A percentile compares a stretch with the other conserved stretches of the same genome.
Conservation (phyloP, 2,113 vertebrate species). For the Panthera leo region DNA sequence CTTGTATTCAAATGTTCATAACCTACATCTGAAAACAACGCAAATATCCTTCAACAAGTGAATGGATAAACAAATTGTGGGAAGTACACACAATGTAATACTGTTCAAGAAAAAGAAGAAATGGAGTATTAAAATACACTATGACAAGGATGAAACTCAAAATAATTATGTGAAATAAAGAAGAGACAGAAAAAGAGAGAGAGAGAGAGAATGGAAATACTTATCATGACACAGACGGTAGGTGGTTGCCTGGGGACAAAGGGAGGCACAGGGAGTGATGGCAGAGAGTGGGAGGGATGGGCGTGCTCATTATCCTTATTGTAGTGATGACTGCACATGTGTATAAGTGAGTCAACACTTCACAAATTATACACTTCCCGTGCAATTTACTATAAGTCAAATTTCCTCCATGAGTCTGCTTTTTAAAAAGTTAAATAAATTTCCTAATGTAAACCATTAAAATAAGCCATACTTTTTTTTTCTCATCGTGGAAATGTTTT, state of each 20-base stretch:
- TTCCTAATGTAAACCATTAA: constrained; percentile 31
- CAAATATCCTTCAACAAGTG: not conserved
- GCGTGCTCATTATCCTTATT: not conserved
- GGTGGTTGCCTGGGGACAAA: not conserved
- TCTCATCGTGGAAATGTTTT: constrained; percentile 39
- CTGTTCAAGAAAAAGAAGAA: not conserved
- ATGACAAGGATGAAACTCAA: not conserved
- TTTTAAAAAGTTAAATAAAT: constrained; percentile 1
- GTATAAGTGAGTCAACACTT: not conserved
- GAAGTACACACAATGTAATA: not conserved
- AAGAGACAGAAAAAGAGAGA: not conserved
- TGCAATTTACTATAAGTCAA: not conserved
- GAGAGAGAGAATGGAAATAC: not conserved
- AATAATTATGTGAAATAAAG: not conserved
- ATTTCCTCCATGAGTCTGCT: not conserved
- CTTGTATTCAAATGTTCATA: not conserved
- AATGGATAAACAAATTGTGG: not conserved
- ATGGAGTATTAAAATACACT: not conserved
- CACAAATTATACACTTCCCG: not conserved
- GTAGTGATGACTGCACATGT: not conserved
- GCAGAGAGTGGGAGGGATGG: not conserved
- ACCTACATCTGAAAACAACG: not conserved
- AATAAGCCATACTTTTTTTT: constrained; percentile 11
- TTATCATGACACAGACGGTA: not conserved
- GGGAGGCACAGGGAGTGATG: not conserved